Evolutionary conservation across 2,888 invertebrate genomes (phyloP).

Genomic region (Meiosimyza platycephala): DNA sequence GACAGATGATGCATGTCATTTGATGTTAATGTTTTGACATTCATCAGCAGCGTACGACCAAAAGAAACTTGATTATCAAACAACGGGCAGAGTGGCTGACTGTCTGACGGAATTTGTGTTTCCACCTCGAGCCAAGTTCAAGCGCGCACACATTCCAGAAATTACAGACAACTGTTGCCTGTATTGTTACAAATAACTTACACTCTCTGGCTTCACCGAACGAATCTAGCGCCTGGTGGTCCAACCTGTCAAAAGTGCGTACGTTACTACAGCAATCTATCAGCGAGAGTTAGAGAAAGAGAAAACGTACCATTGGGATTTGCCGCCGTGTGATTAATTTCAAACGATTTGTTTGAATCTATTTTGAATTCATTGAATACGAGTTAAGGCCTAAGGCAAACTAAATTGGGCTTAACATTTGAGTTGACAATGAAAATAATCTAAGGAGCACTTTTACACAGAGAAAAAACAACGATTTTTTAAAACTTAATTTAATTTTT

Average conservation of each 20-base stretch:
- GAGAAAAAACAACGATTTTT: too few relatives aligned
- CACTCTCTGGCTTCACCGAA: neutral
- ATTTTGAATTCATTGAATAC: neutral
- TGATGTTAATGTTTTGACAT: slow-evolving; percentile 67
- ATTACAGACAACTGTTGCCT: slow-evolving; percentile 7
- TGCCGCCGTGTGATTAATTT: slow-evolving; percentile 23
- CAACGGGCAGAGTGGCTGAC: neutral
- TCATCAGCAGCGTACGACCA: slow-evolving; percentile 63
- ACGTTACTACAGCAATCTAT: neutral
- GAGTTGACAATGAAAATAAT: slow-evolving; percentile 16
- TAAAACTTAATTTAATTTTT: too few relatives aligned
- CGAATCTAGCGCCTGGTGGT: slow-evolving; percentile 18
- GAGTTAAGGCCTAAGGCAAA: neutral
- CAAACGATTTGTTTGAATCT: slow-evolving; percentile 14
- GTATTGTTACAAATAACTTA: slow-evolving; percentile 27
- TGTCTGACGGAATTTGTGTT: slow-evolving; percentile 1
- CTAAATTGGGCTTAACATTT: neutral
- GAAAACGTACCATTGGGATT: slow-evolving; percentile 1
- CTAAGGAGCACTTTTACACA: too few relatives aligned
- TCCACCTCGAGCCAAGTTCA: slow-evolving; percentile 30
- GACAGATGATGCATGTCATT: slow-evolving; percentile 67
- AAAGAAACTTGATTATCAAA: slow-evolving; percentile 48
- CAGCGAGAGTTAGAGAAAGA: neutral
- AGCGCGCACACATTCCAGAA: slow-evolving; percentile 22
- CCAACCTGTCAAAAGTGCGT: slow-evolving; percentile 17